Base-by-base conservation (phyloP, 2,797 vertebrate genomes). In the Pangasius sanitwongsei region DNA sequence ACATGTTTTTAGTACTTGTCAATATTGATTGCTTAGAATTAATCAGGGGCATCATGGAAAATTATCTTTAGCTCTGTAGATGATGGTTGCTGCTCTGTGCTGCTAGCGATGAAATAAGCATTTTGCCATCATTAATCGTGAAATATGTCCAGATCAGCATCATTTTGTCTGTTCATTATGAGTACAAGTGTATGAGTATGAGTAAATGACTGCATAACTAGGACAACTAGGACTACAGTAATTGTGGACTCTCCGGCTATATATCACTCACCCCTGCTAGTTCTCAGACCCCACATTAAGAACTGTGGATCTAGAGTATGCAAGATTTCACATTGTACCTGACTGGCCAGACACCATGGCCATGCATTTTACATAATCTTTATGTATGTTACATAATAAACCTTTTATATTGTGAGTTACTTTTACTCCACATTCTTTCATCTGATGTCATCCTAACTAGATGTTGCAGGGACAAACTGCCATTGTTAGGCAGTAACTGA, bases 361-460 rank as follows among this genome's bases (percentile, higher is more conserved):
- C 16, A 55, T 28, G 28, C 25, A 31, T 70, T 70, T 59, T 59
- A 61, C 15, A 44, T 15, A 28, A 65, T 44, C 25, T 50, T 50
- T 20, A 83, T 15, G 31, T 67, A 84, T 84, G 11, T 31, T 69
- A 31, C 13, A 83, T 7, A 69, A 84, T 11, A 67, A 13, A 16
- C 7, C 48, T 48, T 37, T n/a, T 31, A 48, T 31, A 65, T n/a
- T 34, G 50, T 55, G 50, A 37, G 20, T 1, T 53, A 34, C 4
- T 59, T 81, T 57, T 41, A 61, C 61, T 57, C 34, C 34, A 37
- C 0, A 13, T 15, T 28, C 63, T 18, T 63, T 63, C 37, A 16
- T 90, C 83, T 89, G 81, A 86, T 82, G 72, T 90, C 34, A 81
- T 78, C 74, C 72, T 80, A 85, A 86, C 78, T 69, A 65, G 85